These are phyloP conservation scores for Ooceraea biroi DNA, from an alignment of 1,140 invertebrate species.

Conservation along the genomic window DNA sequence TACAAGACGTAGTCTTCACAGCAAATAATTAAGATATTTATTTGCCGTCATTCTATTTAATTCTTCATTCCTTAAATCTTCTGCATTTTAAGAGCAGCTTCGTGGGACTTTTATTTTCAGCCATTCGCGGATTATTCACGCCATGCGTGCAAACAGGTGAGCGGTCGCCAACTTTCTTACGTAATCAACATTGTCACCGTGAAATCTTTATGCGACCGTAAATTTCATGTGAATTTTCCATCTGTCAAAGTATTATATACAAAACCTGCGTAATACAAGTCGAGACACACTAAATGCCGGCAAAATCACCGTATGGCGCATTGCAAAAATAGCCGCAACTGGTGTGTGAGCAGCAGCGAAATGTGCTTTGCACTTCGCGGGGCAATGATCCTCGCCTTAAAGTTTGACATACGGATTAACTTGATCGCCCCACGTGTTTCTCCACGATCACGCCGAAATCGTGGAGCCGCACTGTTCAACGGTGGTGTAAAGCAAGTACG, in stretches of 20 bases:
- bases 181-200: not conserved
- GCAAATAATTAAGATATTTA: no score
- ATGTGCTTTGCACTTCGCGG: conserved; percentile 20
- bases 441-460: not conserved
- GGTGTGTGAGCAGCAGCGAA: conserved; percentile 67
- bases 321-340: conserved; percentile 74
- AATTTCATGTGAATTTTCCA: conserved; percentile 55
- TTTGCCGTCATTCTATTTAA: not conserved
- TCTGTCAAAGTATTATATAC: conserved; percentile 36
- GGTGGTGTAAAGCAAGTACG: not conserved
- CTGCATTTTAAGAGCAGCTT: not conserved
- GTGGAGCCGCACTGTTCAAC: not conserved
- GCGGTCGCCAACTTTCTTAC: conserved; percentile 8
- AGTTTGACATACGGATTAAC: conserved; percentile 57
- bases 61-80: not conserved
- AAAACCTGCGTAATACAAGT: not conserved
- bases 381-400: conserved; percentile 62
- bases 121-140: conserved; percentile 41
- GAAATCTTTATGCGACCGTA: conserved; percentile 35
- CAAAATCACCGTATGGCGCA: conserved; percentile 44
- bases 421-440: not conserved
- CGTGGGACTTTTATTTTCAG: not conserved
- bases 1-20: not conserved
- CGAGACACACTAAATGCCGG: conserved; percentile 16
- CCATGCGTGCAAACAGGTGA: not conserved